Percentiles rank a stretch among this genome's conserved stretches.
Evolutionary conservation across 53 echinoderm and acorn worm genomes (phyloP).

Genomic region (Arbacia lixula): DNA sequence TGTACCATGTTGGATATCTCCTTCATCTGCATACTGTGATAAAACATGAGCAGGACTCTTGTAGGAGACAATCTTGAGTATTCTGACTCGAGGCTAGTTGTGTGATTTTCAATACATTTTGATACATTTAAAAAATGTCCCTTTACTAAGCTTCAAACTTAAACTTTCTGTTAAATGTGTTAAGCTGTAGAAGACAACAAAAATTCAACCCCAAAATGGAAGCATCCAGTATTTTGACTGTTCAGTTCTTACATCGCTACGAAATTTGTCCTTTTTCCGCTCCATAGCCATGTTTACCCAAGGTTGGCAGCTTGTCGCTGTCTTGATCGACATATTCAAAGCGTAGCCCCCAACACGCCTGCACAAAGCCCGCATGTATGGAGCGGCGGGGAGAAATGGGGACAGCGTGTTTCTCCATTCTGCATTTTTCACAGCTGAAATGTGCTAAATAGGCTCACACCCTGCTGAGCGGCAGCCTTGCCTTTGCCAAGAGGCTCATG

Average conservation of each 20-base stretch:
- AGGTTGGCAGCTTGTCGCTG: conserved; percentile 27
- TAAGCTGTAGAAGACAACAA: too few species aligned
- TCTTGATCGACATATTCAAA: conserved; percentile 38
- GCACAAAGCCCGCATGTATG: conserved; percentile 24
- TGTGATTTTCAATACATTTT: too few species aligned
- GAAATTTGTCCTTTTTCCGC: neutral
- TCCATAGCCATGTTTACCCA: neutral
- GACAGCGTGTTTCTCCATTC: conserved; percentile 27
- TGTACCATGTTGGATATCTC: too few species aligned
- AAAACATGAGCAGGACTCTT: too few species aligned
- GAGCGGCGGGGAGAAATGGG: conserved; percentile 5
- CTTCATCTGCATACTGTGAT: too few species aligned
- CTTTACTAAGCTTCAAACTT: too few species aligned
- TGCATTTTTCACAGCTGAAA: conserved; percentile 60
- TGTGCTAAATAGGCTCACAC: conserved; percentile 61
- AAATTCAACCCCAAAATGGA: too few species aligned
- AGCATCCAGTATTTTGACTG: too few species aligned
- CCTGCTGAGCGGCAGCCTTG: conserved; percentile 57
- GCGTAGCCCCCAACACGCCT: conserved; percentile 10
- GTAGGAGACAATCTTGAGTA: too few species aligned
- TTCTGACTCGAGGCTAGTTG: too few species aligned
- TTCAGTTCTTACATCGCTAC: neutral
- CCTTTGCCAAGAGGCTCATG: conserved; percentile 43
- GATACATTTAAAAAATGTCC: too few species aligned
- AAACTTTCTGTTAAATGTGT: too few species aligned